Evolutionary conservation across 2,797 vertebrate species (phyloP), one percentile per base, ranked within the genome.

Genomic region (Melanotaenia maccullochi): DNA sequence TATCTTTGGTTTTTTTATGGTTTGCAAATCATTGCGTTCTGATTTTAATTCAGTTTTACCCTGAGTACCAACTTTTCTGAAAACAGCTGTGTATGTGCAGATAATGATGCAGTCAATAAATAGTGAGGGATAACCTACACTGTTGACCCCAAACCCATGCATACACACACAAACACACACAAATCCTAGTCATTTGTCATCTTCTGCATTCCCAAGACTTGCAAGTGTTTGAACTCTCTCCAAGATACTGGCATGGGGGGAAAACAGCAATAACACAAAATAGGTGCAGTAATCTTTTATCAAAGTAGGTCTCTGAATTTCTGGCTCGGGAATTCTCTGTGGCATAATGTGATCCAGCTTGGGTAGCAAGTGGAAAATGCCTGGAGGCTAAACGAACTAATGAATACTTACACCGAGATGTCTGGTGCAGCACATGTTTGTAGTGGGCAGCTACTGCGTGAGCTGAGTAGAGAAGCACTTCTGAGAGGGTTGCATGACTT

Each of bases 311-410:
- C 79, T 88, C 72, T 22, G 54, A 81, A 87, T 86, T 89, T 90
- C 81, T 89, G 89, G 84, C 78, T 71, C 47, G 44, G 85, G 83
- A 90, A 92, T 92, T 87, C 85, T 91, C 85, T 76, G 82, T 89
- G 80, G 87, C 84, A 93, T 92, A 93, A 94, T 94, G 87, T 80
- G 92, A 91, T 90, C 92, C 93, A 94, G 92, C 88, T 93, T 92
- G 68, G 79, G 91, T 90, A 91, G 89, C 90, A 93, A 92, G 91
- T 93, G 94, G 94, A 94, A 94, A 94, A 93, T 92, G 87, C 86
- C 93, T 91, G 61, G 79, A 84, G 93, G 93, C 90, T 60, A 89
- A 85, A 89, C 85, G 76, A 89, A 83, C 89, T 92, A 94, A 94
- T 94, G 92, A 93, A 91, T 79, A 85, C 86, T 88, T 90, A 85